Evolutionary conservation across 2,113 vertebrate genomes (phyloP).

Genomic region (Macroglossus sobrinus): DNA sequence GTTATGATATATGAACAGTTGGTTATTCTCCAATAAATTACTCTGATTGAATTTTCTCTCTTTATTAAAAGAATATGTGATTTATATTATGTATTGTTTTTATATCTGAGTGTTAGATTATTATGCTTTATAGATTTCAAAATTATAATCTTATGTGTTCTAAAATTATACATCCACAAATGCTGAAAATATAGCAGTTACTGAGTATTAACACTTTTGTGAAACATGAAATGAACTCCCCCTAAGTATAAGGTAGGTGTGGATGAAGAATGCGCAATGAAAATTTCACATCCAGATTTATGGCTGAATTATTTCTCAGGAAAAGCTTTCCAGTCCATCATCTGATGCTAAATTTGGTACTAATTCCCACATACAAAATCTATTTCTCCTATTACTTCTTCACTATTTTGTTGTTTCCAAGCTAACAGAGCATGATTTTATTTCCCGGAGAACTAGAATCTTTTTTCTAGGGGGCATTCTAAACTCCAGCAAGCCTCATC

Average conservation of each 20-base stretch:
- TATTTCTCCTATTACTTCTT: neutral
- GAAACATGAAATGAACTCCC: neutral
- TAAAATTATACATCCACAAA: neutral
- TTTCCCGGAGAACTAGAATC: conserved; percentile 5
- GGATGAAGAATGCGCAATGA: neutral
- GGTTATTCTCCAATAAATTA: neutral
- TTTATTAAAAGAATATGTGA: neutral
- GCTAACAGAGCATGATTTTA: neutral
- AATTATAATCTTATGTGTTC: neutral
- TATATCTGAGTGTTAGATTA: neutral
- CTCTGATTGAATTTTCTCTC: neutral
- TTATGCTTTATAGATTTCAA: neutral
- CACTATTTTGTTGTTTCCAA: neutral
- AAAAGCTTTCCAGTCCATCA: neutral
- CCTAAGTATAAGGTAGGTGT: neutral
- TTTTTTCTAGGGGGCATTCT: neutral
- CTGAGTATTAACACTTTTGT: neutral
- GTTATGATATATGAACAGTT: neutral
- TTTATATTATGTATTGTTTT: neutral
- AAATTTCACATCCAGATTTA: neutral
- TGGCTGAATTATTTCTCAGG: neutral
- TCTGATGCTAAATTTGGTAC: neutral
- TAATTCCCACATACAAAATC: conserved; percentile 22
- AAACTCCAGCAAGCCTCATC: conserved; percentile 32
- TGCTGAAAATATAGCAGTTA: neutral